Evolutionary conservation across 2,888 invertebrate species (phyloP).

Genomic region (Eulithis testata): DNA sequence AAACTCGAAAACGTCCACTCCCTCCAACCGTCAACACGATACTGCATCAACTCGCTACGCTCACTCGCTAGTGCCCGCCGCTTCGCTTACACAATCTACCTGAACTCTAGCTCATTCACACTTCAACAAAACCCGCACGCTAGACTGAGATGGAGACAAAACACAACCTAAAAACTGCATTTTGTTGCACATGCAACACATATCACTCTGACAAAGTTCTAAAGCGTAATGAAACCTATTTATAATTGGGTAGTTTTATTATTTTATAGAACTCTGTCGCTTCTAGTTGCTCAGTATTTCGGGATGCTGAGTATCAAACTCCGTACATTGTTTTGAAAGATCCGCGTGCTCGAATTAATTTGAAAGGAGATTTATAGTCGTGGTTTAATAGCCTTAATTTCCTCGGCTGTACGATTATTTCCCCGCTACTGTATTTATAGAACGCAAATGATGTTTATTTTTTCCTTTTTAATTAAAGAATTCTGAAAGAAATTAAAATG

Average conservation of each 20-base stretch:
- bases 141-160: constrained; percentile 56
- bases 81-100: constrained; percentile 51
- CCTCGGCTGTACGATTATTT: constrained; percentile 33
- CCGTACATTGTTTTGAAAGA: constrained; percentile 52
- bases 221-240: constrained; percentile 49
- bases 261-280: constrained; percentile 50
- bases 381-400: constrained; percentile 43
- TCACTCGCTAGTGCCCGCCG: constrained; percentile 22
- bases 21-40: constrained; percentile 52
- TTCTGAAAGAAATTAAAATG: constrained; percentile 1
- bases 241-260: constrained; percentile 41
- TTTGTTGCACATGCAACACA: constrained; percentile 60
- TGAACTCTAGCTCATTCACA: constrained; percentile 59
- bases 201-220: constrained; percentile 58
- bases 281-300: constrained; percentile 51
- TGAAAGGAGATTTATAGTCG: constrained; percentile 48
- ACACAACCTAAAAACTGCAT: constrained; percentile 55
- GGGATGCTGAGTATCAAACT: constrained; percentile 50
- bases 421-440: constrained; percentile 28
- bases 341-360: constrained; percentile 51
- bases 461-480: constrained; percentile 26
- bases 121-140: constrained; percentile 39
- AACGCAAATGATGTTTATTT: constrained; percentile 29
- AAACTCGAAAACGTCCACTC: constrained; percentile 46
- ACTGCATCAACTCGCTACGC: constrained; percentile 61